A percentile compares a stretch with the other conserved stretches of the same genome.
phyloP scores from a whole-genome alignment of 1,140 invertebrate species.

The Papilio helenus region DNA sequence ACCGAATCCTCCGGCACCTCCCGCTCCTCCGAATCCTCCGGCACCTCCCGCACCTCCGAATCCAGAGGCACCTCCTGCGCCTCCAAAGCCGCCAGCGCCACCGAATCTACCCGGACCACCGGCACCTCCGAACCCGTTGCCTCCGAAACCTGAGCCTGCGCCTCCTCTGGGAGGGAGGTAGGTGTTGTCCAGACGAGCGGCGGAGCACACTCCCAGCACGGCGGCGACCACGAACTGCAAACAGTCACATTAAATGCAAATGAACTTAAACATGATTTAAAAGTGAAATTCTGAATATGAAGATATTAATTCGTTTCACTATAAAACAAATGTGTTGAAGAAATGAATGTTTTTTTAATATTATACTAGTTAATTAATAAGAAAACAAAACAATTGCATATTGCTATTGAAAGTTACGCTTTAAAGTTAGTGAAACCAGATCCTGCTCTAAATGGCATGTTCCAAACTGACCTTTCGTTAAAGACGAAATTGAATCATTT shows the following conservation, averaged over 20 bases:
- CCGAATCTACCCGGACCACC: conserved; percentile 48
- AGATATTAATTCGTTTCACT: too few species aligned
- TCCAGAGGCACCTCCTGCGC: conserved; percentile 51
- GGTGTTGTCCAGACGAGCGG: conserved; percentile 84
- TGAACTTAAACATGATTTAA: too few species aligned
- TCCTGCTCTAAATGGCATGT: neutral
- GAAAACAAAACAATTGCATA: neutral
- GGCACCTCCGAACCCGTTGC: conserved; percentile 46
- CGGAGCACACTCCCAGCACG: conserved; percentile 69
- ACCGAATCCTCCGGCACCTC: conserved; percentile 42
- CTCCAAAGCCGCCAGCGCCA: conserved; percentile 48
- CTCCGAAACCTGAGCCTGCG: conserved; percentile 57
- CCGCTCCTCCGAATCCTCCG: conserved; percentile 33
- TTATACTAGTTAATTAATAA: neutral
- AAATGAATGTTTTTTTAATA: neutral
- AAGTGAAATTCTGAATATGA: too few species aligned
- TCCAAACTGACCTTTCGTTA: neutral
- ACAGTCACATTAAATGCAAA: conserved; percentile 25
- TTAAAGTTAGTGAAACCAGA: neutral
- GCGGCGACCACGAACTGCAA: conserved; percentile 73
- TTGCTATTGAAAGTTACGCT: neutral
- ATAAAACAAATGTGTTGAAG: neutral
- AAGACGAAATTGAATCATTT: neutral
- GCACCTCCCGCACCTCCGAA: conserved; percentile 51
- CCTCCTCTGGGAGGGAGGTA: conserved; percentile 85